Conservation (phyloP, 53 echinoderm and acorn worm species). For the Pentamera pediparva region DNA sequence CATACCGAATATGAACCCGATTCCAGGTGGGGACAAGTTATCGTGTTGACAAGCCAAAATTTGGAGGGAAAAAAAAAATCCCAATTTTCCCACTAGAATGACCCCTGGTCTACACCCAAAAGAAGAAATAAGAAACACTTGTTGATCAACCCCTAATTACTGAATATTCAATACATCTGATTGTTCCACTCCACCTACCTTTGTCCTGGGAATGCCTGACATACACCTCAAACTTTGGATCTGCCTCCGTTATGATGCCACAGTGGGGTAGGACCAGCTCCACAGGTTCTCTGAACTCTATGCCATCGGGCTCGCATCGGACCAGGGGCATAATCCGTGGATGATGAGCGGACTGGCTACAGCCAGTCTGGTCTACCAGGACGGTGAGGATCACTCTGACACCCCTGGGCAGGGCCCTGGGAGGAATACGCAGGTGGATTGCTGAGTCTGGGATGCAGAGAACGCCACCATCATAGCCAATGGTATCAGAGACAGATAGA, state of each 20-base stretch:
- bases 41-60: no score
- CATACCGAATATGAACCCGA: no score
- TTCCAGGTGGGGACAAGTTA: no score
- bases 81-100: no score
- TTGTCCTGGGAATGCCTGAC: neutral
- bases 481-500: neutral
- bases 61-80: no score
- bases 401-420: neutral
- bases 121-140: no score
- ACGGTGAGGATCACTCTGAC: neutral
- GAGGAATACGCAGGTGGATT: slow-evolving; percentile 4
- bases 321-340: slow-evolving; percentile 18
- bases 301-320: slow-evolving; percentile 22
- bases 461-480: neutral
- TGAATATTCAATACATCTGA: neutral
- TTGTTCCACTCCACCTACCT: neutral
- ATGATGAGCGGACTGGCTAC: neutral
- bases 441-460: slow-evolving; percentile 6
- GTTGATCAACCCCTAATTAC: no score
- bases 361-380: neutral
- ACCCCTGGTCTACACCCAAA: no score
- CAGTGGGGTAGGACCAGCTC: slow-evolving; percentile 25
- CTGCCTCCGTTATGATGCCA: neutral
- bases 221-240: neutral
- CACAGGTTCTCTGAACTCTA: neutral